Evolutionary conservation across 2,797 vertebrate genomes (phyloP), one percentile per base, ranked within the genome.

Genomic region (Gadopsis bispinosus): DNA sequence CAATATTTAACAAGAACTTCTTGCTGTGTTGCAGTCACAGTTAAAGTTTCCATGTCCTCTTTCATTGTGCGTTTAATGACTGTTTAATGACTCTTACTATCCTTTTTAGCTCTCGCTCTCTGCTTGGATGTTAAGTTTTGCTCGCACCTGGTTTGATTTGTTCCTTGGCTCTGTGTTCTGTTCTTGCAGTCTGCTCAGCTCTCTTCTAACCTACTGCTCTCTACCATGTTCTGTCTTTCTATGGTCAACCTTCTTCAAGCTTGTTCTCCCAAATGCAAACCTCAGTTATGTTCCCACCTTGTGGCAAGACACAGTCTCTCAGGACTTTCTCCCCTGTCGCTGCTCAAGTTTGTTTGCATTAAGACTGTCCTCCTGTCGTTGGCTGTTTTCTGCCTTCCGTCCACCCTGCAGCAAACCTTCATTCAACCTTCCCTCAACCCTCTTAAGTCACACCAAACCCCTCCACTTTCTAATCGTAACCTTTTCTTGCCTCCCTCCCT

Each of bases 1-100:
- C 79, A 93, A 92, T 93, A 90, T 93, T 93, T 92, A 91, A 92
- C 80, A 58, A 75, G 69, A 75, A 86, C 79, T 68, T 88, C 78
- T 84, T 70, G 87, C 81, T 76, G 68, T 87, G 80, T 85, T 89
- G 85, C 83, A 79, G 87, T 92, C 85, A 89, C 63, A 71, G 77
- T 84, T 86, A 69, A 81, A 86, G 76, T 91, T 87, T 81, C 70
- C 76, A 39, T 54, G 56, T 88, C 66, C 61, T 26, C 65, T 17
- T 51, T 70, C 33, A 13, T 50, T 71, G 51, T 56, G 59, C 19
- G 3, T 56, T 68, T 26, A 26, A 26, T 26, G 26, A 26, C 26
- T 26, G 26, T 26, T 26, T 26, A 26, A 26, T 26, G 26, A 26
- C 26, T 50, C 69, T 51, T 43, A 4, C 37, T 29, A 48, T 60